Conservation (phyloP, 1,140 invertebrate genomes). For the Brevipalpus yothersi region DNA sequence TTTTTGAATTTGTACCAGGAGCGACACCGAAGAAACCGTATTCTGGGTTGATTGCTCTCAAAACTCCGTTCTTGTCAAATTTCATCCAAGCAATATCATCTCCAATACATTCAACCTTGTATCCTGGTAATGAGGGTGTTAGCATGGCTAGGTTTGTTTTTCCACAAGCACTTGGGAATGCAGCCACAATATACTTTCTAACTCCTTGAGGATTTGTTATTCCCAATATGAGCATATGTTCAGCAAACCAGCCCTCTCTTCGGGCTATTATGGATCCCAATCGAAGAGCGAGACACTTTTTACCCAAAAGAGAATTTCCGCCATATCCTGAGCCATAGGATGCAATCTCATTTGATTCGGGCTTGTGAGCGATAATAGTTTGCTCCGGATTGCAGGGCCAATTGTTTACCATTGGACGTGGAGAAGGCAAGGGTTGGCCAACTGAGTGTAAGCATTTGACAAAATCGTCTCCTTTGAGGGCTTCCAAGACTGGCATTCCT, state of each 20-base stretch:
- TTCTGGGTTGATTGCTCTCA: slow-evolving; percentile 94
- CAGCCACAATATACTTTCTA: slow-evolving; percentile 80
- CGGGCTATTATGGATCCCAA: slow-evolving; percentile 83
- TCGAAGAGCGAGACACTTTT: slow-evolving; percentile 93
- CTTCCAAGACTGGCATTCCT: slow-evolving; percentile 43
- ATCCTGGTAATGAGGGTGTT: slow-evolving; percentile 69
- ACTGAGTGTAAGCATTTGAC: slow-evolving; percentile 80
- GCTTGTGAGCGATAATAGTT: slow-evolving; percentile 25
- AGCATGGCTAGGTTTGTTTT: slow-evolving; percentile 99
- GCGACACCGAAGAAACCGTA: slow-evolving; percentile 99
- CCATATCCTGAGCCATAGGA: slow-evolving; percentile 91
- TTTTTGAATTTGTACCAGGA: slow-evolving; percentile 68
- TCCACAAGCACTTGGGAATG: slow-evolving; percentile 93
- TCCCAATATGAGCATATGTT: slow-evolving; percentile 91
- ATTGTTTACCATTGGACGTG: slow-evolving; percentile 28
- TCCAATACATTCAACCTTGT: slow-evolving; percentile 60
- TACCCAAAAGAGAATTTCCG: slow-evolving; percentile 92
- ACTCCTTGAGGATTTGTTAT: slow-evolving; percentile 68
- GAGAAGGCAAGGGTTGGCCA: slow-evolving; percentile 37
- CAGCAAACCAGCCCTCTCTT: slow-evolving; percentile 90
- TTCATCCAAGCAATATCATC: slow-evolving; percentile 95
- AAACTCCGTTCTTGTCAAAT: slow-evolving; percentile 58
- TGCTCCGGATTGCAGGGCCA: slow-evolving; percentile 92
- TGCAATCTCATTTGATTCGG: slow-evolving; percentile 52
- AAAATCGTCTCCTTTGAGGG: slow-evolving; percentile 38